A percentile compares a stretch with the other conserved stretches of the same genome.
phyloP scores from a whole-genome alignment of 2,797 vertebrate genomes.

The Epinephelus awoara region DNA sequence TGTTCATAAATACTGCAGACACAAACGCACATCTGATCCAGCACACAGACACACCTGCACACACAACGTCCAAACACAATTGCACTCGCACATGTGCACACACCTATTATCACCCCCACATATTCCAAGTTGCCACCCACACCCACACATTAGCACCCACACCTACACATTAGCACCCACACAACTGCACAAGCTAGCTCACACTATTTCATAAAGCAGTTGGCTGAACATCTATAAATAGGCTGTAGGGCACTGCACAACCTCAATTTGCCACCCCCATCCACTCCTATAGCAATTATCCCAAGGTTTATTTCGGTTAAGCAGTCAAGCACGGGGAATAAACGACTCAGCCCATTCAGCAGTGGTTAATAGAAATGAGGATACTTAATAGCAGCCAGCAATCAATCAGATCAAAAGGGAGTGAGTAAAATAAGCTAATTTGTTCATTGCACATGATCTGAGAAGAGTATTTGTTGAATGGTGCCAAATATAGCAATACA shows the following conservation, averaged over 20 bases:
- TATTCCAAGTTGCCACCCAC: constrained; percentile 51
- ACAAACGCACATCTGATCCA: constrained; percentile 8
- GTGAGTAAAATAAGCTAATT: constrained; percentile 70
- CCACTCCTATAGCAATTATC: constrained; percentile 88
- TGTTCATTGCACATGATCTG: constrained; percentile 49
- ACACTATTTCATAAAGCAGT: constrained; percentile 83
- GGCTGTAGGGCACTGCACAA: constrained; percentile 85
- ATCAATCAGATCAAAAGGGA: constrained; percentile 79
- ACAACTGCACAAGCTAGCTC: constrained; percentile 74
- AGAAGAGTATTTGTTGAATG: constrained; percentile 48
- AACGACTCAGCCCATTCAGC: constrained; percentile 81
- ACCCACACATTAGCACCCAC: constrained; percentile 48
- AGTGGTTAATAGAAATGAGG: constrained; percentile 82
- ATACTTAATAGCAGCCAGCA: constrained; percentile 77
- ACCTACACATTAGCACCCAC: constrained; percentile 48
- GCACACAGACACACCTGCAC: constrained; percentile 14
- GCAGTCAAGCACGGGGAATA: constrained; percentile 85
- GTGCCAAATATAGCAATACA: constrained; percentile 22
- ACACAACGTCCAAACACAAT: neutral
- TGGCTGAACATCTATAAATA: constrained; percentile 88
- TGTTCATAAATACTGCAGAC: constrained; percentile 15
- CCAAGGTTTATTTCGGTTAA: constrained; percentile 88
- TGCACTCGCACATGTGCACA: constrained; percentile 25
- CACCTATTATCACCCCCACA: constrained; percentile 47
- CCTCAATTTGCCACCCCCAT: constrained; percentile 86